These are phyloP conservation scores for Boleophthalmus pectinirostris DNA, from an alignment of 2,113 vertebrate species.

Conservation along the genomic window DNA sequence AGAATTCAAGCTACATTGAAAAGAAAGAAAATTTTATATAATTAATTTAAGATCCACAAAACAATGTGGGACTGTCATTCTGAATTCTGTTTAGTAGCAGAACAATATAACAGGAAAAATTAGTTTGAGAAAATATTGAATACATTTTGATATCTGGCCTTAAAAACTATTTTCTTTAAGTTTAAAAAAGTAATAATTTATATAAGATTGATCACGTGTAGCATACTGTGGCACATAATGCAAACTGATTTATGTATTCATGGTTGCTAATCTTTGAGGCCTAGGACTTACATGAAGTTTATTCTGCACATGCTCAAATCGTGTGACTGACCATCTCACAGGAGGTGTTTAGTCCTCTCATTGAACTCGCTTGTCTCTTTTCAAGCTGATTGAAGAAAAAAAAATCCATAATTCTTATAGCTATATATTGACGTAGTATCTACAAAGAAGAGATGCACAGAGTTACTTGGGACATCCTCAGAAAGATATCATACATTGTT, in stretches of 20 bases:
- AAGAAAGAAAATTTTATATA: neutral
- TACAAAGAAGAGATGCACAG: constrained; percentile 55
- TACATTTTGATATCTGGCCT: neutral
- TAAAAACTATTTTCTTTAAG: neutral
- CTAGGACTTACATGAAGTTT: constrained; percentile 52
- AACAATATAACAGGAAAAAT: neutral
- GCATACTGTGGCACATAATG: constrained; percentile 11
- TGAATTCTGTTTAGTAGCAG: neutral
- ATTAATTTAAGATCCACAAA: neutral
- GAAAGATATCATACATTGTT: constrained; percentile 36
- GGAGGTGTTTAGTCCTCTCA: constrained; percentile 59
- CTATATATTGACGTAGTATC: constrained; percentile 48
- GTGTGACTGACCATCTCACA: constrained; percentile 57
- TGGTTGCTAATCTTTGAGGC: constrained; percentile 34
- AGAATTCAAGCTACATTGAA: neutral
- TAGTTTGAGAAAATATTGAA: neutral
- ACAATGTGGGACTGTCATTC: neutral
- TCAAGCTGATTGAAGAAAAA: constrained; percentile 39
- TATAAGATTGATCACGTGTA: neutral
- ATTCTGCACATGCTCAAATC: constrained; percentile 66
- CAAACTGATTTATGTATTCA: constrained; percentile 6
- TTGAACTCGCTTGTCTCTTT: constrained; percentile 46
- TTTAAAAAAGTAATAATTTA: neutral
- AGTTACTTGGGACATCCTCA: constrained; percentile 53
- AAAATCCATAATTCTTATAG: constrained; percentile 39